Conservation (phyloP, 1,140 invertebrate species). For the Nomia melanderi region DNA sequence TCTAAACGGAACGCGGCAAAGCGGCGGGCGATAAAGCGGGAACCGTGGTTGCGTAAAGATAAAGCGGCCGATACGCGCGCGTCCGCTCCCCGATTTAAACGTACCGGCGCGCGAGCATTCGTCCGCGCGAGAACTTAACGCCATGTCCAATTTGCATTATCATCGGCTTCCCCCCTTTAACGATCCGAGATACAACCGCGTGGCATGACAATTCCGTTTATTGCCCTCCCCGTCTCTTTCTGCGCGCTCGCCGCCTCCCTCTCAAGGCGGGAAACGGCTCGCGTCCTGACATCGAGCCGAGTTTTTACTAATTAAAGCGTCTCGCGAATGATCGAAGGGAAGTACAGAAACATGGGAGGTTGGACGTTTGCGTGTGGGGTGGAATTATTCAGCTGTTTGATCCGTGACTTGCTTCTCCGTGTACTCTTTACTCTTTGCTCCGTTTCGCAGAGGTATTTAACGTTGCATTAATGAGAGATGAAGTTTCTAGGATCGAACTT, state of each 20-base stretch:
- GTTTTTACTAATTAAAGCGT: too few species aligned
- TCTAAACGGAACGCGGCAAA: constrained; percentile 23
- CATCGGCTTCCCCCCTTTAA: constrained; percentile 16
- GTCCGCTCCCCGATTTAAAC: constrained; percentile 21
- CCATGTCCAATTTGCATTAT: constrained; percentile 48
- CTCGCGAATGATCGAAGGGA: too few species aligned
- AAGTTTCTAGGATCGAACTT: too few species aligned
- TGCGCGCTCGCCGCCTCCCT: neutral
- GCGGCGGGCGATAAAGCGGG: constrained; percentile 35
- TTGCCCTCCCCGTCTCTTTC: neutral
- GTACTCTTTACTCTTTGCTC: too few species aligned
- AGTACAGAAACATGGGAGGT: too few species aligned
- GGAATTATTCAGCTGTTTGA: too few species aligned
- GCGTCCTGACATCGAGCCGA: too few species aligned
- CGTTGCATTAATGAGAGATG: too few species aligned
- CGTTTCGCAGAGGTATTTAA: too few species aligned
- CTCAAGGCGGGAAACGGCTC: too few species aligned
- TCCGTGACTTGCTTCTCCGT: too few species aligned
- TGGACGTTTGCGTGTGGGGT: too few species aligned
- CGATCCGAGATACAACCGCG: constrained; percentile 5
- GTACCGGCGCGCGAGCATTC: constrained; percentile 6
- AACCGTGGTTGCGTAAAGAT: constrained; percentile 47
- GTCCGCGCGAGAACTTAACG: constrained; percentile 29
- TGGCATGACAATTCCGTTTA: constrained; percentile 27
- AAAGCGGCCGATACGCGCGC: constrained; percentile 32